These are phyloP conservation scores for Aplodontia rufa DNA, from an alignment of 2,113 vertebrate species.

Conservation along the genomic window DNA sequence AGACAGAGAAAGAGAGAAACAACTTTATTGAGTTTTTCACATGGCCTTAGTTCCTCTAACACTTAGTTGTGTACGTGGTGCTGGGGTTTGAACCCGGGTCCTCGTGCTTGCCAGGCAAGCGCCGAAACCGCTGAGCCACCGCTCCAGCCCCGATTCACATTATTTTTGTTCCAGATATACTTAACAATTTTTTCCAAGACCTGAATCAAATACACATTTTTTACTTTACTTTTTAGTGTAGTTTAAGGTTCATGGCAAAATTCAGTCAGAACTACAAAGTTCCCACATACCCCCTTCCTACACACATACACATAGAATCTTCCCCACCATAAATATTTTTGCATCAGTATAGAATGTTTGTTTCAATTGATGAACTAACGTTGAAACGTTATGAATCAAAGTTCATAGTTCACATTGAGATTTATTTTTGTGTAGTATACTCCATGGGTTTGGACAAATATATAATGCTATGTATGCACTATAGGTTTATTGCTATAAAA, in stretches of 20 bases:
- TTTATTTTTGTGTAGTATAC: background rate
- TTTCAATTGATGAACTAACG: background rate
- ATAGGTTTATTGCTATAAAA: conserved; percentile 11
- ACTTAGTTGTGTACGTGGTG: no score
- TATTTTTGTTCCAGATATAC: background rate
- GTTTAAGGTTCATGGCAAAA: conserved; percentile 25
- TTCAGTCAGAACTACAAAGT: background rate
- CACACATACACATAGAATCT: background rate
- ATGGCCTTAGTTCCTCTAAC: no score
- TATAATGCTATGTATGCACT: background rate
- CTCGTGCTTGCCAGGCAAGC: no score
- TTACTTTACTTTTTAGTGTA: conserved; percentile 3
- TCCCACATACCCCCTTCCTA: background rate
- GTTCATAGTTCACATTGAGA: background rate
- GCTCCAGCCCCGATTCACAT: no score
- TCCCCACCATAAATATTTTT: background rate
- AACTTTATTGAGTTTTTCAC: no score
- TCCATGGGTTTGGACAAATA: background rate
- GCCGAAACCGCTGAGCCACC: no score
- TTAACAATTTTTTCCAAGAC: conserved; percentile 13
- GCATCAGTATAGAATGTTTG: background rate
- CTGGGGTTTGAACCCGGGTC: no score
- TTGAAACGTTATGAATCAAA: background rate
- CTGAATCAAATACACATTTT: background rate
- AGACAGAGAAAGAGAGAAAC: no score